Conservation (phyloP, 2,797 vertebrate genomes). For the Harpagifer antarcticus region DNA sequence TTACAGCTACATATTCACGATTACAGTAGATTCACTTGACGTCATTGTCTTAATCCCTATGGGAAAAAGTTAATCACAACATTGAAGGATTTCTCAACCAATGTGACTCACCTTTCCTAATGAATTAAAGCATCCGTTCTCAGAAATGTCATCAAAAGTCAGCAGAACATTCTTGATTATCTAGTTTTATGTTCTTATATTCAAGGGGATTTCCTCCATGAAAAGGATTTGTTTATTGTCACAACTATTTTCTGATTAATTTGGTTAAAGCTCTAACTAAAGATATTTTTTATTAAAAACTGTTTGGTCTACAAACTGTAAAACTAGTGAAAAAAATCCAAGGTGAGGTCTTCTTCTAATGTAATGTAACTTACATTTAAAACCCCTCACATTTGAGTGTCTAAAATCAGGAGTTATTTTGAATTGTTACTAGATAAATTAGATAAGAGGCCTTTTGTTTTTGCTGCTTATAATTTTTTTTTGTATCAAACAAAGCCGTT, state of each 20-base stretch:
- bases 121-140: background rate
- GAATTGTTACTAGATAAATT: background rate
- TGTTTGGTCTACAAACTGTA: no score
- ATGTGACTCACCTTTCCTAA: background rate
- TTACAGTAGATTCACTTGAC: background rate
- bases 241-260: background rate
- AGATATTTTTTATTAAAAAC: no score
- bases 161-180: background rate
- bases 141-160: background rate
- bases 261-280: background rate
- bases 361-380: background rate
- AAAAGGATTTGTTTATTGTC: background rate
- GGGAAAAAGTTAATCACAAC: background rate
- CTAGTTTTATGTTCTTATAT: no score
- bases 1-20: background rate
- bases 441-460: background rate
- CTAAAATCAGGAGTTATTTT: background rate
- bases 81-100: conserved; percentile 6
- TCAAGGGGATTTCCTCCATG: background rate
- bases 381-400: background rate
- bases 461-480: background rate
- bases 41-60: no score
- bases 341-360: background rate
- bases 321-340: background rate
- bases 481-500: background rate